Evolutionary conservation across 1,140 invertebrate species (phyloP).

Genomic region (Procambarus virginalis): DNA sequence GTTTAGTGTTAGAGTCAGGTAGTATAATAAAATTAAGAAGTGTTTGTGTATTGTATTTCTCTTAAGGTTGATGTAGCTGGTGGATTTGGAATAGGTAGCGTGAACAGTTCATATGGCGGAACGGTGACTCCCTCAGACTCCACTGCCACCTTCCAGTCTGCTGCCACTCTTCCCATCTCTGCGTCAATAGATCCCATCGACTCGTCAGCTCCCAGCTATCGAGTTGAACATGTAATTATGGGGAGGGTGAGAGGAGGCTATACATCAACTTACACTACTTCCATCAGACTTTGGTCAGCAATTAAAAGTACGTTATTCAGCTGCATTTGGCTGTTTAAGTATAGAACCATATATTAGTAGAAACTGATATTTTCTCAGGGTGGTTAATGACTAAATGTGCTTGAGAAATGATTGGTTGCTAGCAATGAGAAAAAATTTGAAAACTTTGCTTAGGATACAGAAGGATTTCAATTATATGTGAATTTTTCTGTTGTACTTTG

Average conservation of each 20-base stretch:
- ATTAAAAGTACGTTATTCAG: slow-evolving; percentile 39
- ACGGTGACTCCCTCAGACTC: slow-evolving; percentile 60
- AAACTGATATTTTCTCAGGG: too few species aligned
- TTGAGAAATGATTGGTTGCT: too few species aligned
- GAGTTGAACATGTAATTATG: slow-evolving; percentile 58
- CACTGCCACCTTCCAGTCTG: slow-evolving; percentile 59
- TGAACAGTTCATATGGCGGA: slow-evolving; percentile 31
- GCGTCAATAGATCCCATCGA: slow-evolving; percentile 54
- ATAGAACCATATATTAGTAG: too few species aligned
- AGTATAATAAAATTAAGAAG: neutral
- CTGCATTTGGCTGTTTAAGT: too few species aligned
- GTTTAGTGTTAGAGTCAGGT: too few species aligned
- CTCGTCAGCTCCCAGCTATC: slow-evolving; percentile 51
- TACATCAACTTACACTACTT: slow-evolving; percentile 52
- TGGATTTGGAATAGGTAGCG: slow-evolving; percentile 15
- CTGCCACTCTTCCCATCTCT: slow-evolving; percentile 57
- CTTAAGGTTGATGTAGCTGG: slow-evolving; percentile 24
- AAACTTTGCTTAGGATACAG: too few species aligned
- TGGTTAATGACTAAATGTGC: too few species aligned
- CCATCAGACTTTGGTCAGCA: slow-evolving; percentile 53
- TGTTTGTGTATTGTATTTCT: neutral
- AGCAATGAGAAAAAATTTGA: too few species aligned
- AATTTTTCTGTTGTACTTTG: too few species aligned
- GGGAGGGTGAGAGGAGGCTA: slow-evolving; percentile 56
- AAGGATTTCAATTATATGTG: too few species aligned